Percentiles rank a stretch among this genome's conserved stretches.
phyloP scores from a whole-genome alignment of 2,797 vertebrate genomes.

The Characodon lateralis region DNA sequence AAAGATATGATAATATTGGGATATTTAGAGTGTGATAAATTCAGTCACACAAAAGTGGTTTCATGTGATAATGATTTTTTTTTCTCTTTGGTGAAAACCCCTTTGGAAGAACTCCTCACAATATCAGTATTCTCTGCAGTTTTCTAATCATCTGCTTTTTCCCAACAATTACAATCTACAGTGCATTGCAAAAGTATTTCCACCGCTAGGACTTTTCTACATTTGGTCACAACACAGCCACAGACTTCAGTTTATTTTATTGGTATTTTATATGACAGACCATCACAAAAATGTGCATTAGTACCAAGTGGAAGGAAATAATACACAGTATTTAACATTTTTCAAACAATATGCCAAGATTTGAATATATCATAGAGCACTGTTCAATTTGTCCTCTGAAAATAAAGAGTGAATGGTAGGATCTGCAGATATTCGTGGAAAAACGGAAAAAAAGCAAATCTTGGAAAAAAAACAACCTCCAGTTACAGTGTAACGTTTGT shows the following conservation, averaged over 20 bases:
- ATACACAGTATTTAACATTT: background rate
- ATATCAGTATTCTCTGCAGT: slow-evolving; percentile 15
- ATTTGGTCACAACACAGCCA: background rate
- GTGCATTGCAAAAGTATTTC: background rate
- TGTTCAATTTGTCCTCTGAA: too few species aligned
- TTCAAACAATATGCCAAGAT: too few species aligned
- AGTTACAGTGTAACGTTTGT: too few species aligned
- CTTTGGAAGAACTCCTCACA: slow-evolving; percentile 28
- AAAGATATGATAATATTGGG: slow-evolving; percentile 77
- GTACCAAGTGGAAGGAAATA: too few species aligned
- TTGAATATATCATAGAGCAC: too few species aligned
- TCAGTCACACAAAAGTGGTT: slow-evolving; percentile 58
- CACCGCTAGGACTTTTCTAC: background rate
- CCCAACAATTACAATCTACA: slow-evolving; percentile 22
- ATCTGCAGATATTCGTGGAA: too few species aligned
- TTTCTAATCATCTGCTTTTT: slow-evolving; percentile 34
- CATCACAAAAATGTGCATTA: background rate
- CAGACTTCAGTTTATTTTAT: background rate
- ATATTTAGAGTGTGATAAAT: slow-evolving; percentile 62
- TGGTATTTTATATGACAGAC: background rate
- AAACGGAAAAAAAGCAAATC: too few species aligned
- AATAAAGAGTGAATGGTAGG: too few species aligned
- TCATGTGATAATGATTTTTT: slow-evolving; percentile 50
- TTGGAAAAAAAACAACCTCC: too few species aligned
- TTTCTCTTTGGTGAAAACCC: slow-evolving; percentile 24